Conservation (phyloP, 2,888 invertebrate genomes). For the Parnassius orleans region DNA sequence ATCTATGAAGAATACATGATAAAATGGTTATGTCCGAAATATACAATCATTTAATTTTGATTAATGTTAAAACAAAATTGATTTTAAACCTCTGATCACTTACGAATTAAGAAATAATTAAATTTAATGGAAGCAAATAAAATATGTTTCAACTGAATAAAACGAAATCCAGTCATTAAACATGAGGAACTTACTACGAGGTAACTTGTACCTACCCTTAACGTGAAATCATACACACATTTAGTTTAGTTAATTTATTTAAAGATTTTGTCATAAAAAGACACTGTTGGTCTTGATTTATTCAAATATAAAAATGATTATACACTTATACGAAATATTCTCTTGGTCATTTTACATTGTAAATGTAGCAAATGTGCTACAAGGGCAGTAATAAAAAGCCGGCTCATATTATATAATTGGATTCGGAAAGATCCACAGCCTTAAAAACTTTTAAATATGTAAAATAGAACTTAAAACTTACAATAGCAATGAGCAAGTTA, state of each 20-base stretch:
- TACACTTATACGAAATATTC: slow-evolving; percentile 18
- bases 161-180: slow-evolving; percentile 44
- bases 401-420: slow-evolving; percentile 3
- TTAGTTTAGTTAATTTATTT: slow-evolving; percentile 9
- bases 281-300: slow-evolving; percentile 8
- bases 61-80: slow-evolving; percentile 63
- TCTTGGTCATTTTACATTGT: slow-evolving; percentile 6
- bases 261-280: slow-evolving; percentile 5
- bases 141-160: slow-evolving; percentile 40
- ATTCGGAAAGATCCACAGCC: slow-evolving; percentile 43
- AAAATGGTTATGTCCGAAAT: slow-evolving; percentile 68
- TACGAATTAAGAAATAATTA: slow-evolving; percentile 56
- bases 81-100: slow-evolving; percentile 60
- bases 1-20: slow-evolving; percentile 67
- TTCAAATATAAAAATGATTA: slow-evolving; percentile 24
- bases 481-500: slow-evolving; percentile 62
- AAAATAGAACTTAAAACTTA: slow-evolving; percentile 47
- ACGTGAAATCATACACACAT: slow-evolving; percentile 15
- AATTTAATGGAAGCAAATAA: slow-evolving; percentile 67
- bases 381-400: slow-evolving; percentile 5
- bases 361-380: slow-evolving; percentile 5
- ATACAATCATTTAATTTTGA: slow-evolving; percentile 73
- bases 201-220: slow-evolving; percentile 33
- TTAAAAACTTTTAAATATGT: slow-evolving; percentile 40
- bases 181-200: slow-evolving; percentile 45